These are phyloP conservation scores for Plecotus auritus DNA, from an alignment of 2,113 vertebrate genomes.

Conservation along the genomic window DNA sequence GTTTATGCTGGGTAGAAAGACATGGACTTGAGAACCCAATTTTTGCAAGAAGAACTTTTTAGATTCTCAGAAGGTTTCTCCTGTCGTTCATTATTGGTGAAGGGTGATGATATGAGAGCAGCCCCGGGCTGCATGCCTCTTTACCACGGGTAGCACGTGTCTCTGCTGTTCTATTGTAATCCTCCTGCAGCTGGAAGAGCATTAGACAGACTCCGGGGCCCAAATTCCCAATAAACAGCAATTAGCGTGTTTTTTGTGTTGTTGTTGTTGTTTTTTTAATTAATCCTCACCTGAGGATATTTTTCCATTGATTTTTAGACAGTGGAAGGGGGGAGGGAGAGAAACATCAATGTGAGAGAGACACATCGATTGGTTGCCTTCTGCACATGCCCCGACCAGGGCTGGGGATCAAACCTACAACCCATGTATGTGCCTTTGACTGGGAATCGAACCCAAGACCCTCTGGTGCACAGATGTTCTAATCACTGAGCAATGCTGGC, in stretches of 20 bases:
- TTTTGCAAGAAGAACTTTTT: conserved; percentile 8
- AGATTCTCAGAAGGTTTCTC: neutral
- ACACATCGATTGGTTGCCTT: too few species aligned
- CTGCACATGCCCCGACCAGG: too few species aligned
- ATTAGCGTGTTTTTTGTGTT: neutral
- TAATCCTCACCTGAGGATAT: too few species aligned
- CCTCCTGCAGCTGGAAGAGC: neutral
- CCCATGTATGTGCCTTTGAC: too few species aligned
- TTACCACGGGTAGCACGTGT: neutral
- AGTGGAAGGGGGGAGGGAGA: too few species aligned
- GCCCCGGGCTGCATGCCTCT: neutral
- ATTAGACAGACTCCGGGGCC: neutral
- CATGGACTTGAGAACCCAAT: neutral
- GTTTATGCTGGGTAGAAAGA: neutral
- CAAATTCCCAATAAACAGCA: neutral
- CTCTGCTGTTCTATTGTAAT: neutral
- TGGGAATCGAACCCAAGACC: too few species aligned
- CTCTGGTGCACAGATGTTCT: too few species aligned
- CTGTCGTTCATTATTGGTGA: neutral
- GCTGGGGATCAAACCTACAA: too few species aligned
- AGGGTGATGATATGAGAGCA: neutral
- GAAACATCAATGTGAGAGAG: too few species aligned
- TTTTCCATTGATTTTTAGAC: too few species aligned
- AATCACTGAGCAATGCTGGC: too few species aligned
- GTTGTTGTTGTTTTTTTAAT: too few species aligned